Evolutionary conservation across 2,113 vertebrate genomes (phyloP).

Genomic region (Coptodon bakossiorum): DNA sequence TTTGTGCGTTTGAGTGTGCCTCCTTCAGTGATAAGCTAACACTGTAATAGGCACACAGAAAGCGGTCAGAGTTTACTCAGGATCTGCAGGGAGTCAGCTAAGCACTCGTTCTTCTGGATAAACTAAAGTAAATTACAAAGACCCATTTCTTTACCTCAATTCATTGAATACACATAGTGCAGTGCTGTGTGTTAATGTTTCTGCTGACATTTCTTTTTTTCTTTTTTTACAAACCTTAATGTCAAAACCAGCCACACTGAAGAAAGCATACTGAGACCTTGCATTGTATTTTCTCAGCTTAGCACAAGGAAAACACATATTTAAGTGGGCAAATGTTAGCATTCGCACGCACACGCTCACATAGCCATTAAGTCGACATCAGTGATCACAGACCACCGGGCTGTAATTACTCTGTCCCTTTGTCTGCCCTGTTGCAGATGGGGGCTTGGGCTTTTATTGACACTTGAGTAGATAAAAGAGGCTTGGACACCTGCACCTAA

Average conservation of each 20-base stretch:
- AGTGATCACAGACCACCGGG: background rate
- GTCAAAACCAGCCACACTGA: background rate
- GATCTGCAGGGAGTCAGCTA: background rate
- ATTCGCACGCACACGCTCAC: background rate
- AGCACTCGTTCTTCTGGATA: background rate
- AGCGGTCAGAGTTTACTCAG: background rate
- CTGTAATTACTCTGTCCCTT: background rate
- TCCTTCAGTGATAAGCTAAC: slow-evolving; percentile 3
- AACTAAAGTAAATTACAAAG: background rate
- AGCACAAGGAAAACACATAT: background rate
- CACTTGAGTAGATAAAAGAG: background rate
- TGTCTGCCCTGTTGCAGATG: slow-evolving; percentile 7
- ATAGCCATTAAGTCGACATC: background rate
- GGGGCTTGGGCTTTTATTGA: background rate
- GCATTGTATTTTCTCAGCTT: background rate
- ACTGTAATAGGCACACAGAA: background rate
- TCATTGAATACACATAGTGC: background rate
- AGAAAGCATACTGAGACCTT: background rate
- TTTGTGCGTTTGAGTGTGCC: background rate
- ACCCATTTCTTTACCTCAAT: background rate
- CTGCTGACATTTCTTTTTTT: background rate
- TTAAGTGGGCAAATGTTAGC: background rate
- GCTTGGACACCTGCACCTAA: background rate
- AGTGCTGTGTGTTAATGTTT: background rate
- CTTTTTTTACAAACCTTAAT: background rate